phyloP scores from a whole-genome alignment of 2,113 vertebrate species.

The Alexandromys fortis region DNA sequence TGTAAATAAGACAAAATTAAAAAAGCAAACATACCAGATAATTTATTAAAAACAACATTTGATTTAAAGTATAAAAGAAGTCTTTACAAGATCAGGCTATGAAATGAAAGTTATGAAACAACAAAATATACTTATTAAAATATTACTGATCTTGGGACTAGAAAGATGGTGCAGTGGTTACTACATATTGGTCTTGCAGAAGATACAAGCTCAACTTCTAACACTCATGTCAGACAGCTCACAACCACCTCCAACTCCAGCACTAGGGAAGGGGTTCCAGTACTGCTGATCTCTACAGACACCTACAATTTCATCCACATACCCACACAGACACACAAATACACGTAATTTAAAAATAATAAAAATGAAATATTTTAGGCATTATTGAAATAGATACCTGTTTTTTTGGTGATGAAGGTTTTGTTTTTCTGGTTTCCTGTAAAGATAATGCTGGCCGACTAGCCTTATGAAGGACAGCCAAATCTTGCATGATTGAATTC shows the following conservation, averaged over 20 bases:
- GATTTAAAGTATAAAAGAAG: constrained; percentile 41
- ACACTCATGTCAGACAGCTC: neutral
- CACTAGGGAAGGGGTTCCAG: too few species aligned
- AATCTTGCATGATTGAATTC: constrained; percentile 99
- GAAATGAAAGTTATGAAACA: constrained; percentile 41
- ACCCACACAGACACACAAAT: neutral
- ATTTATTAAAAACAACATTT: neutral
- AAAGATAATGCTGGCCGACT: constrained; percentile 92
- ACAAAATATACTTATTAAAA: constrained; percentile 62
- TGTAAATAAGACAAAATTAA: neutral
- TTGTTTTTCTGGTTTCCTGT: constrained; percentile 93
- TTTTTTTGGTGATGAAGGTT: constrained; percentile 95
- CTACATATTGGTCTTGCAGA: neutral
- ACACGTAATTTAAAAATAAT: neutral
- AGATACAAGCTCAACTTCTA: neutral
- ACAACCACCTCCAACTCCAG: neutral
- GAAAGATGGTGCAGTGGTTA: neutral
- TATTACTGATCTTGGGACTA: constrained; percentile 23
- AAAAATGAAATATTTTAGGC: neutral
- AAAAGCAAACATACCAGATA: neutral
- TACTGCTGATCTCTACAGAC: neutral
- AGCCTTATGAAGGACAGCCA: constrained; percentile 97
- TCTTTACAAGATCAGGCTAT: neutral
- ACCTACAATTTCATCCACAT: neutral
- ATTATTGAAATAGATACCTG: constrained; percentile 88